Evolutionary conservation across 2,113 vertebrate species (phyloP).

Genomic region (Leptobrachium ailaonicum): DNA sequence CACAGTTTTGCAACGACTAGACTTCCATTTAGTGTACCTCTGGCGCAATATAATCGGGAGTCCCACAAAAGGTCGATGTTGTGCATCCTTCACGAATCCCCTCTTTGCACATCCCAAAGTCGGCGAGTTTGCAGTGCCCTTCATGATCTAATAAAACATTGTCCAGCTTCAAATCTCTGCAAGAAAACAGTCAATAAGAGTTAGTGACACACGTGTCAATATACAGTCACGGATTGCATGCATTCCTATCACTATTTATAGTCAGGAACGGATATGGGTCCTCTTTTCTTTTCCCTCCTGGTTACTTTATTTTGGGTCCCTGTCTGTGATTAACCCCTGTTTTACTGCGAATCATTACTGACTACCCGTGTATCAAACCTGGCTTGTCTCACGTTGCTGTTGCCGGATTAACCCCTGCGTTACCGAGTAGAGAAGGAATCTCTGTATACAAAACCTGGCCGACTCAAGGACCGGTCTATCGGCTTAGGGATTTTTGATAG

Average conservation of each 20-base stretch:
- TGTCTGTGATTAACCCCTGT: too few relatives aligned
- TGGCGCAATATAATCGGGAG: conserved; percentile 94
- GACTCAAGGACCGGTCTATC: too few relatives aligned
- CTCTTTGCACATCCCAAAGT: conserved; percentile 99
- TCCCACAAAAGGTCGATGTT: conserved; percentile 94
- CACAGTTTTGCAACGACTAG: too few relatives aligned
- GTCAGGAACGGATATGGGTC: not conserved
- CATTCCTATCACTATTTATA: not conserved
- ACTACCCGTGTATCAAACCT: too few relatives aligned
- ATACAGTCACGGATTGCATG: not conserved
- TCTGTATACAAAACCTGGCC: too few relatives aligned
- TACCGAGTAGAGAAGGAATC: too few relatives aligned
- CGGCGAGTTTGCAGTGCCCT: conserved; percentile 96
- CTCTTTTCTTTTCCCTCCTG: too few relatives aligned
- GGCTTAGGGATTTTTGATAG: too few relatives aligned
- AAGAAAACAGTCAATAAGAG: conserved; percentile 38
- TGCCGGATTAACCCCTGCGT: too few relatives aligned
- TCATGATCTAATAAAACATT: conserved; percentile 93
- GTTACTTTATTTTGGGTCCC: too few relatives aligned
- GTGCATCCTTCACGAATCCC: conserved; percentile 82
- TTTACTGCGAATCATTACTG: too few relatives aligned
- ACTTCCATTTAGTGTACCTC: conserved; percentile 74
- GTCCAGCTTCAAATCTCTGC: conserved; percentile 94
- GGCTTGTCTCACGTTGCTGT: too few relatives aligned
- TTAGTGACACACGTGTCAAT: not conserved